Evolutionary conservation across 2,113 vertebrate genomes (phyloP), one percentile per base, ranked within the genome.

Genomic region (Mirza zaza): DNA sequence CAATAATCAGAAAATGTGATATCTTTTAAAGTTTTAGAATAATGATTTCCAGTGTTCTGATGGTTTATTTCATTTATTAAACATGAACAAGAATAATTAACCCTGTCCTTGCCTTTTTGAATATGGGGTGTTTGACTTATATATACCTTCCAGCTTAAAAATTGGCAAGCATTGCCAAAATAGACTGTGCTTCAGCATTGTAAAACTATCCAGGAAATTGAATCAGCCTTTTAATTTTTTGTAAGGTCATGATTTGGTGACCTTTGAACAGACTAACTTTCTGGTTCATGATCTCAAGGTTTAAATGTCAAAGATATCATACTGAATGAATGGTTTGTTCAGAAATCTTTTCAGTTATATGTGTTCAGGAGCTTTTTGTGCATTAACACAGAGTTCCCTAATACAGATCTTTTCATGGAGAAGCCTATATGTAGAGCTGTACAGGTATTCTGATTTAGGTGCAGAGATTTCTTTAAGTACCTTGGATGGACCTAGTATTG

Each of bases 21-120:
- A 36, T 12, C 27, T 91, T 95, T 81, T 70, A 83, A 84, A 23
- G 27, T 76, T 87, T 94, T 71, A 67, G 27, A 76, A 63, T 59
- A 87, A 79, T 42, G 27, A 63, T 89, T 55, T 20, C 27, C 65
- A 32, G 32, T 85, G 61, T 80, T 77, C 65, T 73, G 29, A 45
- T 79, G 52, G 14, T 70, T 81, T 95, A 55, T 76, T 90, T 89
- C 73, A 52, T 88, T 83, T 84, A 48, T 82, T 92, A 87, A 93
- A 45, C 13, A 79, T 77, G 42, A 83, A 79, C 13, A 75, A 75
- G 21, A 87, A 65, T 73, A 61, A 84, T 4, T 39, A 79, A 25
- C 1, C 21, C 13, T 83, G 15, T 77, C 48, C n/a, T 77, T 89
- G 42, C 10, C 15, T 92, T 21, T 39, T 86, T 5, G 34, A 20